These are phyloP conservation scores for Beris chalybata DNA, from an alignment of 2,888 invertebrate species.

Conservation along the genomic window DNA sequence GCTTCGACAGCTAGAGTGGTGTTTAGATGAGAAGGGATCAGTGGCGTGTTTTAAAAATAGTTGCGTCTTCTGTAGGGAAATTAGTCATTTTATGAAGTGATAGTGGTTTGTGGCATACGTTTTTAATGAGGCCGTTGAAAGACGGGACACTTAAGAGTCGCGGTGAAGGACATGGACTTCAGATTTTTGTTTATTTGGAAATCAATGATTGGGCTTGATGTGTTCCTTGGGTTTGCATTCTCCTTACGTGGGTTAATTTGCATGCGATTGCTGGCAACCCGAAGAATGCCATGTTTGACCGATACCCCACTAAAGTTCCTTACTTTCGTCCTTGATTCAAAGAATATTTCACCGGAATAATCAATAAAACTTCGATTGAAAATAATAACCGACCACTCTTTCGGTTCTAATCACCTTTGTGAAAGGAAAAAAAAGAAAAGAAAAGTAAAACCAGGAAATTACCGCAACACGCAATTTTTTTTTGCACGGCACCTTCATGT, in stretches of 20 bases:
- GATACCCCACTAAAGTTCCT: no score
- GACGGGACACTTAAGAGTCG: conserved; percentile 13
- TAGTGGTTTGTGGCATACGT: conserved; percentile 1
- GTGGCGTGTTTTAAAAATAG: conserved; percentile 6
- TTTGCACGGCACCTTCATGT: conserved; percentile 32
- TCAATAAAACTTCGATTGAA: conserved; percentile 26
- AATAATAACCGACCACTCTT: conserved; percentile 8
- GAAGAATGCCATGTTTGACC: no score
- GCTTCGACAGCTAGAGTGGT: no score
- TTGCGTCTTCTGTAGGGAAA: neutral
- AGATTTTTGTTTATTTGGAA: no score
- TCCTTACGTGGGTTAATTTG: no score
- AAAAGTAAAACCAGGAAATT: conserved; percentile 22
- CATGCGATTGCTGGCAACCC: no score
- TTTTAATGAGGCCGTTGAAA: conserved; percentile 16
- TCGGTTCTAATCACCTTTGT: neutral
- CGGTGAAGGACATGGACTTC: no score
- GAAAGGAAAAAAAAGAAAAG: neutral
- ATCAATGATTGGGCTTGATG: no score
- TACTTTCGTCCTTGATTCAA: no score
- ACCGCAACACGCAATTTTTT: conserved; percentile 30
- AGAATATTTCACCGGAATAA: neutral
- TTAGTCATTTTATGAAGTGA: conserved; percentile 25
- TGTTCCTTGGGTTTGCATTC: no score
- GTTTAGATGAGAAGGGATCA: no score